These are phyloP conservation scores for Melanotaenia trifasciata DNA, from an alignment of 2,797 vertebrate species.

Conservation along the genomic window DNA sequence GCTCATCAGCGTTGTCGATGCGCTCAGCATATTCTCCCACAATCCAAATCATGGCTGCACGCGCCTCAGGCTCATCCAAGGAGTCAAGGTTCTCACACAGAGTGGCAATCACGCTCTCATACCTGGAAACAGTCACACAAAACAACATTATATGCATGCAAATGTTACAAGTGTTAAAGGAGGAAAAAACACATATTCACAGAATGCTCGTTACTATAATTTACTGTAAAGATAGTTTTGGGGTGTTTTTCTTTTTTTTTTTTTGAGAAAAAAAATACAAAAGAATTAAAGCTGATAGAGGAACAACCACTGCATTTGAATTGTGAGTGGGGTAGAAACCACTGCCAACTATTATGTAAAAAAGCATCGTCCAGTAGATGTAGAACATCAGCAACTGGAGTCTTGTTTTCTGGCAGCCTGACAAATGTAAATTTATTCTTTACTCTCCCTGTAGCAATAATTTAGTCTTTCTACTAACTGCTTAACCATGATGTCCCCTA, in stretches of 20 bases:
- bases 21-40: slow-evolving; percentile 98
- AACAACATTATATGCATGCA: slow-evolving; percentile 2
- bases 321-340: slow-evolving; percentile 1
- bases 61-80: slow-evolving; percentile 95
- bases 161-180: slow-evolving; percentile 4
- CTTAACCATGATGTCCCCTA: slow-evolving; percentile 12
- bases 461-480: slow-evolving; percentile 6
- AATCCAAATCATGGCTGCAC: slow-evolving; percentile 99
- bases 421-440: slow-evolving; percentile 36
- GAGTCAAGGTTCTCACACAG: slow-evolving; percentile 98
- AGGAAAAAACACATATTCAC: background rate
- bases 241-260: background rate
- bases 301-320: background rate
- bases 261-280: background rate
- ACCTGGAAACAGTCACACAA: slow-evolving; percentile 78
- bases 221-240: background rate
- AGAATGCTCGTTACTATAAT: background rate
- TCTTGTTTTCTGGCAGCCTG: slow-evolving; percentile 14
- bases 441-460: background rate
- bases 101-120: slow-evolving; percentile 98
- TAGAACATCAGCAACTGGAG: slow-evolving; percentile 13
- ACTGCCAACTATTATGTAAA: background rate
- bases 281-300: background rate
- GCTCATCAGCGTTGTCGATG: slow-evolving; percentile 97
- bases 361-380: background rate